Conservation (phyloP, 2,888 invertebrate species). For the Drosophila acutilabella region DNA sequence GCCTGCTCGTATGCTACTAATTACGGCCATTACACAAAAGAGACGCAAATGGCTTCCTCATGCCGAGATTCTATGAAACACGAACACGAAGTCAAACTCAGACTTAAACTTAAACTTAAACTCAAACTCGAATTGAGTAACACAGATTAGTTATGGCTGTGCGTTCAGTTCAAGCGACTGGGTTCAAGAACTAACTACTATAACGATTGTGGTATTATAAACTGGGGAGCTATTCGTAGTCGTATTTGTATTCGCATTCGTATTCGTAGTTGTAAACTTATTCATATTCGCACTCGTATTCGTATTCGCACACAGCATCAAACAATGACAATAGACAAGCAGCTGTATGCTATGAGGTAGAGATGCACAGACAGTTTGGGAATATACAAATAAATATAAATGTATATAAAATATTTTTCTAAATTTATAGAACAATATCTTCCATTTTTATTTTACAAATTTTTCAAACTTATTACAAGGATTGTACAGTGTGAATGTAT, state of each 20-base stretch:
- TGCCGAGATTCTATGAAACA: conserved; percentile 47
- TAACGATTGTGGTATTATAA: conserved; percentile 43
- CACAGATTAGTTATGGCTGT: conserved; percentile 58
- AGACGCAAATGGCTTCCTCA: conserved; percentile 57
- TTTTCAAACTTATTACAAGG: too few relatives aligned
- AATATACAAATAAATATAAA: too few relatives aligned
- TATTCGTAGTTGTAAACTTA: too few relatives aligned
- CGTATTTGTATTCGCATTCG: too few relatives aligned
- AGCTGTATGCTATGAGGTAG: conserved; percentile 3
- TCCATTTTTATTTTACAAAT: too few relatives aligned
- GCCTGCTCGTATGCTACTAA: conserved; percentile 39
- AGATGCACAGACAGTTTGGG: conserved; percentile 8
- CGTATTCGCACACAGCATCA: conserved; percentile 8
- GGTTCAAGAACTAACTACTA: conserved; percentile 65
- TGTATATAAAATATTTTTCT: too few relatives aligned
- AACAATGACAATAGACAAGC: conserved; percentile 24
- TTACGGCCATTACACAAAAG: conserved; percentile 57
- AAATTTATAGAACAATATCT: too few relatives aligned
- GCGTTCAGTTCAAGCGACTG: conserved; percentile 50
- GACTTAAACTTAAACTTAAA: neutral
- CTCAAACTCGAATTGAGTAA: conserved; percentile 40
- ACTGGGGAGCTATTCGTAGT: conserved; percentile 5
- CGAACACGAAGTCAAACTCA: neutral
- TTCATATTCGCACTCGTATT: neutral
- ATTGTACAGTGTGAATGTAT: too few relatives aligned